Percentiles rank a stretch among this genome's conserved stretches.
phyloP scores from a whole-genome alignment of 35 echinoderm and acorn worm species.

The Ophiothrix spiculata region DNA sequence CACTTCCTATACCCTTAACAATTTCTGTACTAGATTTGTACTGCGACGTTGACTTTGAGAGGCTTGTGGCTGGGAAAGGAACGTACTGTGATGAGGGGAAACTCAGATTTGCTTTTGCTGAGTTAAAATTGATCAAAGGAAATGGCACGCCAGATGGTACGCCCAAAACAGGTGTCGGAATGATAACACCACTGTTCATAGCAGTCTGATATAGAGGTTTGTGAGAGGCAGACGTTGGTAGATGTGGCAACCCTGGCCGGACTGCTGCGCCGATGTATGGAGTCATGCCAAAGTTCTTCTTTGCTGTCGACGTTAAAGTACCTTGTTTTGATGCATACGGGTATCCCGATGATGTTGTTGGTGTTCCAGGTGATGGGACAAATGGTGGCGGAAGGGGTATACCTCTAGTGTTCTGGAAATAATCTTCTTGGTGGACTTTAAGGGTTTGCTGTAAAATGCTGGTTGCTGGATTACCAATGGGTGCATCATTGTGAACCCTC shows the following conservation, averaged over 20 bases:
- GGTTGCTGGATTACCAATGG: no score
- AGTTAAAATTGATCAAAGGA: not conserved
- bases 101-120: no score
- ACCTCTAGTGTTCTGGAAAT: not conserved
- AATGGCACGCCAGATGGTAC: not conserved
- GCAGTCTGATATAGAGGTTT: no score
- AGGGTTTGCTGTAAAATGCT: no score
- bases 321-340: no score
- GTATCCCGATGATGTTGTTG: not conserved
- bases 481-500: no score
- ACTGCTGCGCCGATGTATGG: not conserved
- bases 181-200: not conserved
- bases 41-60: no score
- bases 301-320: not conserved
- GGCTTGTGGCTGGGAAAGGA: not conserved
- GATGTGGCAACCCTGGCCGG: not conserved
- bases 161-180: not conserved
- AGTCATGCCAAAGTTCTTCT: not conserved
- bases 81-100: not conserved
- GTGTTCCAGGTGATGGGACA: not conserved
- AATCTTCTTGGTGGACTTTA: not conserved
- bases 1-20: no score
- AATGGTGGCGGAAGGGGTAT: not conserved
- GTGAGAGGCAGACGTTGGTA: not conserved
- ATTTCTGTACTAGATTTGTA: no score